phyloP scores from a whole-genome alignment of 2,113 vertebrate species.

The Cyprichromis sp. region DNA sequence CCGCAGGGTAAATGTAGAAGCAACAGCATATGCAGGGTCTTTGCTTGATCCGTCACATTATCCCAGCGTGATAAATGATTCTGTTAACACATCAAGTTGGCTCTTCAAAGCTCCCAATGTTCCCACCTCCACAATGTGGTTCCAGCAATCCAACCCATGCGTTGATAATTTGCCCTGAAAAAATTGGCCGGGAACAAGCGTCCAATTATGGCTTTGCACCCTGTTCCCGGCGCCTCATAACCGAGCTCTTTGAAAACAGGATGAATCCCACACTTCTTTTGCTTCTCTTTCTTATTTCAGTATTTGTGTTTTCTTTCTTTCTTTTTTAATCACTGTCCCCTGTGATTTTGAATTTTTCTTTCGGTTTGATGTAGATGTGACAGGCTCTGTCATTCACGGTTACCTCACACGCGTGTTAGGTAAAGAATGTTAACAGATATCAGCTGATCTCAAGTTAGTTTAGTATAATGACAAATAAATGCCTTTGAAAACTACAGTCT shows the following conservation, averaged over 20 bases:
- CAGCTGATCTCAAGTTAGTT: constrained; percentile 43
- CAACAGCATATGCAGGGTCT: constrained; percentile 11
- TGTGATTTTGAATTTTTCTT: background rate
- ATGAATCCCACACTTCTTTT: background rate
- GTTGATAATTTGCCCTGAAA: constrained; percentile 60
- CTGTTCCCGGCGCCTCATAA: constrained; percentile 54
- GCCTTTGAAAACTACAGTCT: constrained; percentile 10
- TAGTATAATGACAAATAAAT: constrained; percentile 35
- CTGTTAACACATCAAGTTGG: constrained; percentile 53
- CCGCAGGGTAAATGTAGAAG: constrained; percentile 8
- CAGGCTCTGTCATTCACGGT: background rate
- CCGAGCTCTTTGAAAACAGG: constrained; percentile 23
- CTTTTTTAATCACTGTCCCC: background rate
- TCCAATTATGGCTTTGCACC: constrained; percentile 63
- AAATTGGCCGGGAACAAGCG: constrained; percentile 45
- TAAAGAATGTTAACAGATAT: constrained; percentile 25
- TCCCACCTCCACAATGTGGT: constrained; percentile 51
- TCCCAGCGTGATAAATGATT: constrained; percentile 55
- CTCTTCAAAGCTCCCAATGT: constrained; percentile 59
- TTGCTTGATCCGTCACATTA: constrained; percentile 55
- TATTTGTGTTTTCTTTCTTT: background rate
- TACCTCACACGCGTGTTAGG: background rate
- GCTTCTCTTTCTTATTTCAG: background rate
- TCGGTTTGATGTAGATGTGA: background rate
- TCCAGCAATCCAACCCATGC: constrained; percentile 49